Conservation (phyloP, 2,888 invertebrate species). For the Spilarctia lutea region DNA sequence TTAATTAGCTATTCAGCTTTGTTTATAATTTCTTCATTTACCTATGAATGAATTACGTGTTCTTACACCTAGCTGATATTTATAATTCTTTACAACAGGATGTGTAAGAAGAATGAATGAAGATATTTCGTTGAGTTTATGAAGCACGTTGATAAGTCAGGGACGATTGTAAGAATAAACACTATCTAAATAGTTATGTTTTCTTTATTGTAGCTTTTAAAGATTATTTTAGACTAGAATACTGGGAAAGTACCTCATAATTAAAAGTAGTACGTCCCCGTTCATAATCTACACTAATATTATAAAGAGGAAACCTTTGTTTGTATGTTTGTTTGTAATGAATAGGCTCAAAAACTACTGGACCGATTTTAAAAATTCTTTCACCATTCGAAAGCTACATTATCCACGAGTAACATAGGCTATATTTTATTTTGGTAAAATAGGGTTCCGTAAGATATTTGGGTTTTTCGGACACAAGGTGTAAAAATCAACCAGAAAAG, state of each 20-base stretch:
- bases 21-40: neutral
- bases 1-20: neutral
- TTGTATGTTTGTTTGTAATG: too few relatives aligned
- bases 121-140: neutral
- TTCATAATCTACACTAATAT: too few relatives aligned
- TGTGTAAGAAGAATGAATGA: neutral
- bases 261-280: neutral
- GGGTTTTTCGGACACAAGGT: too few relatives aligned
- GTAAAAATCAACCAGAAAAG: too few relatives aligned
- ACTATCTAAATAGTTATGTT: neutral
- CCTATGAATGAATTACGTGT: neutral
- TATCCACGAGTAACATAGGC: too few relatives aligned
- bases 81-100: neutral
- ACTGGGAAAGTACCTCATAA: neutral
- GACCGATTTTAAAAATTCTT: too few relatives aligned
- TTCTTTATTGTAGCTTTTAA: neutral
- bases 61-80: neutral
- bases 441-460: too few relatives aligned
- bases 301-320: too few relatives aligned
- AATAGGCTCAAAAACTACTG: too few relatives aligned
- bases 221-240: neutral
- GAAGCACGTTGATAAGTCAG: constrained; percentile 1
- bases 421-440: too few relatives aligned
- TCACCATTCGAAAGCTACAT: too few relatives aligned
- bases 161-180: neutral